phyloP scores from a whole-genome alignment of 2,797 vertebrate genomes.

The Alcedo quadribrachys region DNA sequence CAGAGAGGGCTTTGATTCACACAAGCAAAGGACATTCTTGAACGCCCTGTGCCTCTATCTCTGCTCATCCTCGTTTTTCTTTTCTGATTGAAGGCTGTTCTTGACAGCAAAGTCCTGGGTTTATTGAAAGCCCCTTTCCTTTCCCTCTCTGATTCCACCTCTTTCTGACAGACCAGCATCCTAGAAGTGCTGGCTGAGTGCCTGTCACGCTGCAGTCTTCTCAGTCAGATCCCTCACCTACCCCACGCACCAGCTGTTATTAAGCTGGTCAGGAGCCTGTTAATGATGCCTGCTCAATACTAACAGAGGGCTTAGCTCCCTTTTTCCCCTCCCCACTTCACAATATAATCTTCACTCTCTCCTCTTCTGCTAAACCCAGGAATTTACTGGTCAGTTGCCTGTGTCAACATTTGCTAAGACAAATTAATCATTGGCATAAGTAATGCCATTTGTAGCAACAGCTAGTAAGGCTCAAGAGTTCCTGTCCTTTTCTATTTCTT shows the following conservation, averaged over 20 bases:
- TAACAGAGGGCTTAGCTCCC: neutral
- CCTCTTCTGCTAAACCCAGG: neutral
- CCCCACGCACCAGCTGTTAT: slow-evolving; percentile 39
- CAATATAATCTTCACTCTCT: neutral
- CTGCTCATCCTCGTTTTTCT: neutral
- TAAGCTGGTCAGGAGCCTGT: slow-evolving; percentile 1
- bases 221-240: neutral
- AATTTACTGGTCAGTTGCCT: neutral
- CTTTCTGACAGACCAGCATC: slow-evolving; percentile 10
- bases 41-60: neutral
- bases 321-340: neutral
- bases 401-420: neutral
- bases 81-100: neutral
- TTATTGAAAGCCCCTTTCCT: neutral
- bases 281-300: neutral
- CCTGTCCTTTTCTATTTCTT: neutral
- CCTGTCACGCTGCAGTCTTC: slow-evolving; percentile 2
- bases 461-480: neutral
- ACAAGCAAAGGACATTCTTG: neutral
- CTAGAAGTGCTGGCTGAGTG: slow-evolving; percentile 24
- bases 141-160: neutral
- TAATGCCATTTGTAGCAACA: neutral
- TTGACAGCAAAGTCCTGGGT: neutral
- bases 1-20: neutral
- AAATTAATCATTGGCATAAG: neutral